phyloP scores from a whole-genome alignment of 2,113 vertebrate genomes.

The Platichthys stellatus region DNA sequence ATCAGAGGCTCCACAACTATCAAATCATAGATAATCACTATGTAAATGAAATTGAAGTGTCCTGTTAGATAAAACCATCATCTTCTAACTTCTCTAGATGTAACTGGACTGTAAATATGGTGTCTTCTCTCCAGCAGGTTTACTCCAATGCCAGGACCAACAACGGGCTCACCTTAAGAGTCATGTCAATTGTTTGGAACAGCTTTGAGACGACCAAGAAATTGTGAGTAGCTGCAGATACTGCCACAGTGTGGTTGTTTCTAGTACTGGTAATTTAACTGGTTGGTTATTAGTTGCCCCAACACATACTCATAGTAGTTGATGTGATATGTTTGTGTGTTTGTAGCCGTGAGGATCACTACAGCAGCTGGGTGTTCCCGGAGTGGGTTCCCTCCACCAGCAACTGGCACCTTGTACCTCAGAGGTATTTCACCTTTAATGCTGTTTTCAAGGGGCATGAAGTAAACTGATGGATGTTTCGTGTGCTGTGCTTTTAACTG shows the following conservation, averaged over 20 bases:
- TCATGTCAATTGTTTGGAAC: conserved; percentile 84
- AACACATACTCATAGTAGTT: no score
- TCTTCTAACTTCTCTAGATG: not conserved
- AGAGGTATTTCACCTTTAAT: conserved; percentile 76
- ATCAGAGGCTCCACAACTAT: no score
- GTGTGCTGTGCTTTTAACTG: no score
- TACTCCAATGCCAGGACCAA: conserved; percentile 59
- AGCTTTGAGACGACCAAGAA: conserved; percentile 81
- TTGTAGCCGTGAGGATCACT: conserved; percentile 85
- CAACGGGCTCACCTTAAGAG: conserved; percentile 82
- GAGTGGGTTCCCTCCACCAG: conserved; percentile 88
- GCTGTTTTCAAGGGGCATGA: not conserved
- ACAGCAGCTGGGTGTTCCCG: conserved; percentile 88
- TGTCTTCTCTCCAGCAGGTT: conserved; percentile 72
- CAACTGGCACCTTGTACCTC: conserved; percentile 85
- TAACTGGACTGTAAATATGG: not conserved
- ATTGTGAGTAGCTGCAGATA: conserved; percentile 82
- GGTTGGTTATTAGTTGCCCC: not conserved
- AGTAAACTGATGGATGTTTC: no score
- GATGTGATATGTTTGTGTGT: conserved; percentile 1
- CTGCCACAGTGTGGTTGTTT: not conserved
- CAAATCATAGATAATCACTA: no score
- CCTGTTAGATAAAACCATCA: no score
- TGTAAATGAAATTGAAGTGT: no score
- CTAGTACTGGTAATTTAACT: no score